A percentile compares a stretch with the other conserved stretches of the same genome.
Conservation (phyloP, 2,888 invertebrate species). For the Linnaemya vulpina region DNA sequence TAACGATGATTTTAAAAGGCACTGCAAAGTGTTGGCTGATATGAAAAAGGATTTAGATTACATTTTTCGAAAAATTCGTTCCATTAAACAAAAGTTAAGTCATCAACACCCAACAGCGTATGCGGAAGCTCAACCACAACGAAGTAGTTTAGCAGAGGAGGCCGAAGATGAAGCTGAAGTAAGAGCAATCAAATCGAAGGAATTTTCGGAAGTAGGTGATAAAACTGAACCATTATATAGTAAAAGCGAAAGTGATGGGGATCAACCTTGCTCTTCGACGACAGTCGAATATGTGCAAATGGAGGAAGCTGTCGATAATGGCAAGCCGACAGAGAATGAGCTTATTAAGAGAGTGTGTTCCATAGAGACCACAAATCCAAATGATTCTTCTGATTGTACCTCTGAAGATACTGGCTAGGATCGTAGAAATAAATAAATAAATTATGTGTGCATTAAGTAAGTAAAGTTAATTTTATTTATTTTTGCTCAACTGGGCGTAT, state of each 20-base stretch:
- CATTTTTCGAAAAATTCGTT: conserved; percentile 95
- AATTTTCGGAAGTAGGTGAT: conserved; percentile 59
- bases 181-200: conserved; percentile 75
- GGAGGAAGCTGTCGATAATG: conserved; percentile 83
- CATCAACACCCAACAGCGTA: conserved; percentile 88
- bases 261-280: conserved; percentile 75
- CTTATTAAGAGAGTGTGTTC: conserved; percentile 84
- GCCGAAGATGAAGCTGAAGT: conserved; percentile 82
- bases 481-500: too few species aligned
- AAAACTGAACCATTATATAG: neutral
- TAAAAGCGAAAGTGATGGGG: conserved; percentile 33
- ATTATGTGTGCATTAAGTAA: neutral
- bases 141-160: conserved; percentile 83
- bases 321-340: conserved; percentile 81
- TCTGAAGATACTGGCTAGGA: conserved; percentile 84
- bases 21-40: conserved; percentile 92
- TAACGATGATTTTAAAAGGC: conserved; percentile 94
- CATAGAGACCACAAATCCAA: conserved; percentile 86
- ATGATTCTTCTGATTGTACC: conserved; percentile 87
- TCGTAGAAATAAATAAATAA: too few species aligned
- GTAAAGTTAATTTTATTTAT: neutral
- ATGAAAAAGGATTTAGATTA: conserved; percentile 98
- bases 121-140: conserved; percentile 84
- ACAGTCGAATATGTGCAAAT: conserved; percentile 83
- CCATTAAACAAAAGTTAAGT: conserved; percentile 91